These are phyloP conservation scores for Rhagoletis pomonella DNA, from an alignment of 1,140 invertebrate species.

Conservation along the genomic window DNA sequence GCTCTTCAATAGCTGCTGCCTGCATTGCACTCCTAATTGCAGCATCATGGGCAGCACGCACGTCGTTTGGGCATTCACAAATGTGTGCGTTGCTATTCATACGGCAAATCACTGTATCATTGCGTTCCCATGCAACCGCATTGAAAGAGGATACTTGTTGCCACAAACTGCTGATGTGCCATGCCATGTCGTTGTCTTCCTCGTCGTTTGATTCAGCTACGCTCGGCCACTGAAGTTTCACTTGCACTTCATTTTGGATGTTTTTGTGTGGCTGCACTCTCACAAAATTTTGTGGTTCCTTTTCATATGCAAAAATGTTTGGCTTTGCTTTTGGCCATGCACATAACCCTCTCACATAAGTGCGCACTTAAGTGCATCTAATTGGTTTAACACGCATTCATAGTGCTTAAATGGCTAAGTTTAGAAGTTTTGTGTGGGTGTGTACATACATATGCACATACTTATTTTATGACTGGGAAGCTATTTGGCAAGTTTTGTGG, in stretches of 20 bases:
- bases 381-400: slow-evolving; percentile 51
- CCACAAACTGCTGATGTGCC: not conserved
- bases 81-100: not conserved
- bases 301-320: not conserved
- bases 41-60: slow-evolving; percentile 9
- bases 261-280: not conserved
- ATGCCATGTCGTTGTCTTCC: not conserved
- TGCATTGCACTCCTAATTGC: slow-evolving; percentile 36
- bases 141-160: slow-evolving; percentile 5
- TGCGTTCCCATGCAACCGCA: not conserved
- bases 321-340: not conserved
- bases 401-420: slow-evolving; percentile 22
- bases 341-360: slow-evolving; percentile 31
- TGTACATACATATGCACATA: not conserved
- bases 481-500: not conserved
- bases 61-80: not conserved
- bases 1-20: not conserved
- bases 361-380: slow-evolving; percentile 49
- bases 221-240: not conserved
- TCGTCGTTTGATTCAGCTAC: not conserved
- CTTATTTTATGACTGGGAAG: not conserved
- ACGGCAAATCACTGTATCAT: slow-evolving; percentile 10
- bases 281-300: slow-evolving; percentile 22
- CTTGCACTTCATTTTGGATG: not conserved
- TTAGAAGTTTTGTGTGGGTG: slow-evolving; percentile 23